These are phyloP conservation scores for Leucania comma DNA, from an alignment of 2,888 invertebrate species.

Conservation along the genomic window DNA sequence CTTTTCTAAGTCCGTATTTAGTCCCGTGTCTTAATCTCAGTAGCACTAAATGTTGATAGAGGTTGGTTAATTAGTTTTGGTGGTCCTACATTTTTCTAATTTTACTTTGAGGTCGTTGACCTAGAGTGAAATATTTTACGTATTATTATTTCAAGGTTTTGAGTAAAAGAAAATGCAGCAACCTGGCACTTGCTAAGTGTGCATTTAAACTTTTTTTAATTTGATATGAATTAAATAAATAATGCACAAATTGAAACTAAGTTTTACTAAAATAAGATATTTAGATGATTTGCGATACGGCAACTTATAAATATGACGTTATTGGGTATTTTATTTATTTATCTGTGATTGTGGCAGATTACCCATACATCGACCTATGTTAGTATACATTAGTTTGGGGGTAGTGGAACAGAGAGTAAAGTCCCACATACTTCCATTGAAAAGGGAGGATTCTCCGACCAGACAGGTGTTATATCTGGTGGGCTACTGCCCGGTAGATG, in stretches of 20 bases:
- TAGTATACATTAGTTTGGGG: too few species aligned
- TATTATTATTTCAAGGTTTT: conserved; percentile 31
- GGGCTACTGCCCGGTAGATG: too few species aligned
- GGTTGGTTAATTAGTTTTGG: conserved; percentile 53
- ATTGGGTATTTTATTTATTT: too few species aligned
- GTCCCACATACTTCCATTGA: too few species aligned
- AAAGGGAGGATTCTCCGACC: too few species aligned
- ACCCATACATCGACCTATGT: too few species aligned
- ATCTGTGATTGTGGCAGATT: too few species aligned
- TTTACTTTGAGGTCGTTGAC: conserved; percentile 36
- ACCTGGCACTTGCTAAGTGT: neutral
- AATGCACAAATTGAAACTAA: too few species aligned
- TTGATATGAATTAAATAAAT: too few species aligned
- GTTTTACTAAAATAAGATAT: neutral
- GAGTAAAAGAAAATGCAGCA: neutral
- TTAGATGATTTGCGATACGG: neutral
- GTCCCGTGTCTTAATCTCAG: conserved; percentile 57
- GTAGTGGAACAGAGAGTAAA: too few species aligned
- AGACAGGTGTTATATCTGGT: too few species aligned
- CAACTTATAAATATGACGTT: conserved; percentile 10
- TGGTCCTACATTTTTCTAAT: conserved; percentile 49
- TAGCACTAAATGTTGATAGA: conserved; percentile 58
- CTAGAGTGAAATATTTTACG: conserved; percentile 33
- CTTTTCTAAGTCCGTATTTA: conserved; percentile 55
- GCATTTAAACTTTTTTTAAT: neutral